phyloP scores from a whole-genome alignment of 2,888 invertebrate genomes.

The Acanthopleura granulata region DNA sequence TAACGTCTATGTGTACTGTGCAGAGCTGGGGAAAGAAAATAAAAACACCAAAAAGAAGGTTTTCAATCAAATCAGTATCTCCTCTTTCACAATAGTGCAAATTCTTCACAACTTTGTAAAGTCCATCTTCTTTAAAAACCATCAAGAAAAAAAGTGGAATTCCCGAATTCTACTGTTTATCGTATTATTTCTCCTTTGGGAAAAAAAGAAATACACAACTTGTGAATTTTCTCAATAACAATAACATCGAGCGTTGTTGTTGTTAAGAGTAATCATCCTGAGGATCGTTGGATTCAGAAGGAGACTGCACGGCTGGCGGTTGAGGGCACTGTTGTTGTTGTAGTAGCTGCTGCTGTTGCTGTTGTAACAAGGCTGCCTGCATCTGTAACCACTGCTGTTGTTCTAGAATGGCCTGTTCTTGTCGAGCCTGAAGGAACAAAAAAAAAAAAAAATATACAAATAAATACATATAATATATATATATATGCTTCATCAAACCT shows the following conservation, averaged over 20 bases:
- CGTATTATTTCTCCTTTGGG: not conserved
- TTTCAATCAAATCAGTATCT: no score
- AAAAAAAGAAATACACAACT: not conserved
- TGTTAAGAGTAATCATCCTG: not conserved
- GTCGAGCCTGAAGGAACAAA: constrained; percentile 76
- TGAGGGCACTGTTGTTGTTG: constrained; percentile 56
- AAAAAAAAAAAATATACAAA: no score
- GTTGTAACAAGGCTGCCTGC: constrained; percentile 75
- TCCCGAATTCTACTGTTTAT: not conserved
- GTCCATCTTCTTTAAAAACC: no score
- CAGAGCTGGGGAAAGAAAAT: no score
- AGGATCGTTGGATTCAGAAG: not conserved
- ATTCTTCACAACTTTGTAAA: no score
- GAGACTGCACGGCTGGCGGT: constrained; percentile 20
- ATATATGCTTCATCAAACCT: no score
- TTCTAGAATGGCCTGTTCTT: constrained; percentile 92
- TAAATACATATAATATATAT: no score
- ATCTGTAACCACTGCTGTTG: constrained; percentile 90
- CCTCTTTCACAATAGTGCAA: no score
- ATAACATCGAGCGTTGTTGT: constrained; percentile 11
- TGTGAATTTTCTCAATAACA: constrained; percentile 7
- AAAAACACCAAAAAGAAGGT: no score
- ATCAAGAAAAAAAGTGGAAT: no score
- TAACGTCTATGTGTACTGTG: no score
- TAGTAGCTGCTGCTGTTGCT: constrained; percentile 49